These are phyloP conservation scores for Macaria notata DNA, from an alignment of 2,888 invertebrate genomes.

Conservation along the genomic window DNA sequence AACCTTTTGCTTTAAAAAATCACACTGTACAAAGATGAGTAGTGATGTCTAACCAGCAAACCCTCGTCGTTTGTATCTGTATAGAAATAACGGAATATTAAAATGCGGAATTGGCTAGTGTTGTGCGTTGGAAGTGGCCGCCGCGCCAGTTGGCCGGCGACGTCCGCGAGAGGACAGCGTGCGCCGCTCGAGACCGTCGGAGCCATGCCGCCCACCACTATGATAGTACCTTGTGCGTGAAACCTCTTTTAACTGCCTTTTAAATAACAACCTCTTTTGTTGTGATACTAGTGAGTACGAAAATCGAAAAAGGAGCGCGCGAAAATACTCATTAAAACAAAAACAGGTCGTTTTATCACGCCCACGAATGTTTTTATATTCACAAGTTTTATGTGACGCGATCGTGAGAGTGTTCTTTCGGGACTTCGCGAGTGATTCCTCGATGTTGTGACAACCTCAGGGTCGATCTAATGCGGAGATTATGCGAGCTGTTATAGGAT, in stretches of 20 bases:
- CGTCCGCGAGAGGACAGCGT: slow-evolving; percentile 72
- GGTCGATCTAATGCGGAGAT: slow-evolving; percentile 45
- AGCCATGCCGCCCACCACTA: slow-evolving; percentile 79
- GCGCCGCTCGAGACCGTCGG: slow-evolving; percentile 59
- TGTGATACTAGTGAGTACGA: no score
- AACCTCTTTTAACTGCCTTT: slow-evolving; percentile 21
- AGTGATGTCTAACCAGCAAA: no score
- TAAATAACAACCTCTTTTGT: not conserved
- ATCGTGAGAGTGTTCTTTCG: slow-evolving; percentile 38
- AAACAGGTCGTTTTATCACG: slow-evolving; percentile 33
- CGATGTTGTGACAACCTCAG: slow-evolving; percentile 51
- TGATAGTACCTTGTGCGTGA: slow-evolving; percentile 79
- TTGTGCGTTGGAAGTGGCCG: slow-evolving; percentile 57
- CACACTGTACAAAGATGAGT: no score
- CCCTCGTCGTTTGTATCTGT: slow-evolving; percentile 44
- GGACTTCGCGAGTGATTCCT: slow-evolving; percentile 49
- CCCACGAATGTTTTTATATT: slow-evolving; percentile 40
- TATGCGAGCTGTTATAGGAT: slow-evolving; percentile 31
- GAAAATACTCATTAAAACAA: slow-evolving; percentile 27
- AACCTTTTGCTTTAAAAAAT: no score
- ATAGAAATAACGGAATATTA: slow-evolving; percentile 74
- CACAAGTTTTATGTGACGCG: slow-evolving; percentile 46
- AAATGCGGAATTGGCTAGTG: slow-evolving; percentile 78
- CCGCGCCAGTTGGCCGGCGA: slow-evolving; percentile 72
- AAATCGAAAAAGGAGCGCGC: not conserved